Percentiles rank a stretch among this genome's conserved stretches.
Evolutionary conservation across 2,113 vertebrate species (phyloP).

Genomic region (Gambusia affinis): DNA sequence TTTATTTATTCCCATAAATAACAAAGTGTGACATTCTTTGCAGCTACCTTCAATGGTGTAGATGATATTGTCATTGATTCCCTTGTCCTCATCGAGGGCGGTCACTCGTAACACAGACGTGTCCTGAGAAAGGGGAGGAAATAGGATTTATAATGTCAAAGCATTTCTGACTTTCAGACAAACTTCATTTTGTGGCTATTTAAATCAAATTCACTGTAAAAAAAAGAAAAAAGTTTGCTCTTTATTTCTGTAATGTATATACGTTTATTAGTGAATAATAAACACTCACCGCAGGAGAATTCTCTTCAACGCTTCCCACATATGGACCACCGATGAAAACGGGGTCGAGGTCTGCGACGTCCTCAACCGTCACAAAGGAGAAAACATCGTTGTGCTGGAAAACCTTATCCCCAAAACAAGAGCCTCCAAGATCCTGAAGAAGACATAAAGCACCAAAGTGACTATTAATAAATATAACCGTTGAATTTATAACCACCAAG

Average conservation of each 20-base stretch:
- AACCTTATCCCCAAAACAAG: rapidly evolving
- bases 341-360: constrained; percentile 83
- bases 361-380: constrained; percentile 79
- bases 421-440: constrained; percentile 81
- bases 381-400: constrained; percentile 47
- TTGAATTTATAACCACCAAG: neutral
- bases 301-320: constrained; percentile 69
- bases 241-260: neutral
- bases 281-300: constrained; percentile 67
- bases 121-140: constrained; percentile 62
- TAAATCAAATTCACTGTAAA: neutral
- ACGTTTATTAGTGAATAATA: neutral
- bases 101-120: constrained; percentile 70
- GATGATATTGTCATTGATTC: constrained; percentile 73
- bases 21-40: neutral
- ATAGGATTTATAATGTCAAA: neutral
- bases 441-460: constrained; percentile 5
- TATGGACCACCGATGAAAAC: constrained; percentile 80
- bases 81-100: constrained; percentile 84
- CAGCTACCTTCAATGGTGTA: constrained; percentile 82
- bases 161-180: neutral
- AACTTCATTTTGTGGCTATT: neutral
- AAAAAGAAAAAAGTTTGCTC: neutral
- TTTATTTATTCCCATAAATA: neutral
- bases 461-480: neutral